Conservation (phyloP, 1,140 invertebrate species). For the Sinonovacula constricta region DNA sequence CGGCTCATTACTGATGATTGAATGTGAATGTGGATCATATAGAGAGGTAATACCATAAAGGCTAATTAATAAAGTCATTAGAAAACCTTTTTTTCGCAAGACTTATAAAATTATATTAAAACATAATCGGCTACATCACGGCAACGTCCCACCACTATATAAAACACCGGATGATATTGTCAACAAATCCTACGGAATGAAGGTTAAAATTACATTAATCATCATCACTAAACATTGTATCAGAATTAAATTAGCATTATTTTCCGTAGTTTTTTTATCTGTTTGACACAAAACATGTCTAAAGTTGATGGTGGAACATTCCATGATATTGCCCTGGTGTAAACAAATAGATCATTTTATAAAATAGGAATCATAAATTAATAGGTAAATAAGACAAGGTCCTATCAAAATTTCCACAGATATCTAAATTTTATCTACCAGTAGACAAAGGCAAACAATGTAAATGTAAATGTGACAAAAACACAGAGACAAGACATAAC, state of each 20-base stretch:
- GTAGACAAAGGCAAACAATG: too few species aligned
- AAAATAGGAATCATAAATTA: not conserved
- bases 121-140: not conserved
- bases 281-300: not conserved
- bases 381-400: not conserved
- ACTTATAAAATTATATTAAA: not conserved
- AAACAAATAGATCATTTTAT: constrained; percentile 1
- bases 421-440: too few species aligned
- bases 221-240: not conserved
- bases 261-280: not conserved
- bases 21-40: not conserved
- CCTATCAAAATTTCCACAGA: too few species aligned
- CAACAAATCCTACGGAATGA: not conserved
- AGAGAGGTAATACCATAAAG: not conserved
- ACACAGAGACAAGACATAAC: too few species aligned
- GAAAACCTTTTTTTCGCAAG: not conserved
- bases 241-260: constrained; percentile 1
- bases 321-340: not conserved
- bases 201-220: not conserved
- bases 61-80: not conserved
- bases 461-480: too few species aligned
- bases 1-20: not conserved
- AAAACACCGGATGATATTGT: not conserved
- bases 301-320: not conserved
- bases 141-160: not conserved